Evolutionary conservation across 2,888 invertebrate genomes (phyloP).

Genomic region (Psococerastis gibbosa): DNA sequence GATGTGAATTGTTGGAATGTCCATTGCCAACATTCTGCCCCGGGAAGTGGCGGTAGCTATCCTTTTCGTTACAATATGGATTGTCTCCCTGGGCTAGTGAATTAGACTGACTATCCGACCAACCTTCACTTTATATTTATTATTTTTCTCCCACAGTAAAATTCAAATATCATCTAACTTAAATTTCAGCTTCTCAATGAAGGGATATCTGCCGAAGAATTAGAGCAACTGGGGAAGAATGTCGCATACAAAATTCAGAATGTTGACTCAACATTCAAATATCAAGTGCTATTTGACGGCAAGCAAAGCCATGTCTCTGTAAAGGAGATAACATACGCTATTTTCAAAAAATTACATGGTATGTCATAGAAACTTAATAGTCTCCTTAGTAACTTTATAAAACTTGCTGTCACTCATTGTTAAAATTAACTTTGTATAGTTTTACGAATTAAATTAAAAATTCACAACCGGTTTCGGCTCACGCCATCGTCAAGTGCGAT

Average conservation of each 20-base stretch:
- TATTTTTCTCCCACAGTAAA: too few species aligned
- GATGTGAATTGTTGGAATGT: neutral
- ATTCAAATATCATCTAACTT: too few species aligned
- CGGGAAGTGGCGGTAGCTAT: neutral
- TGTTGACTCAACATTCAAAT: conserved; percentile 22
- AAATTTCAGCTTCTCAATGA: conserved; percentile 33
- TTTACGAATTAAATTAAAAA: too few species aligned
- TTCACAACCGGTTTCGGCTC: too few species aligned
- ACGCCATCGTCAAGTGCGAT: too few species aligned
- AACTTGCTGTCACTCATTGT: too few species aligned
- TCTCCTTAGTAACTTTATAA: too few species aligned
- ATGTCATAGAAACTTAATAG: conserved; percentile 13
- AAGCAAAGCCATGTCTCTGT: conserved; percentile 23
- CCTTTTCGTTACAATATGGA: too few species aligned
- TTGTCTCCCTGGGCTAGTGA: too few species aligned
- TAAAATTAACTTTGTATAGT: too few species aligned
- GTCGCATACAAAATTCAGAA: conserved; percentile 34
- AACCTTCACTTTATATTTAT: too few species aligned
- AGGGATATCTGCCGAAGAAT: conserved; percentile 32
- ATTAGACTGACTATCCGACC: too few species aligned
- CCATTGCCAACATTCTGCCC: neutral
- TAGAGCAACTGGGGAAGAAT: conserved; percentile 29
- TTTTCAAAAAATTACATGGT: conserved; percentile 29
- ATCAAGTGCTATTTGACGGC: conserved; percentile 9
- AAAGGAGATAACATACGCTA: conserved; percentile 37